A percentile compares a stretch with the other conserved stretches of the same genome.
Evolutionary conservation across 1,140 invertebrate species (phyloP).

Genomic region (Orchesella cincta): DNA sequence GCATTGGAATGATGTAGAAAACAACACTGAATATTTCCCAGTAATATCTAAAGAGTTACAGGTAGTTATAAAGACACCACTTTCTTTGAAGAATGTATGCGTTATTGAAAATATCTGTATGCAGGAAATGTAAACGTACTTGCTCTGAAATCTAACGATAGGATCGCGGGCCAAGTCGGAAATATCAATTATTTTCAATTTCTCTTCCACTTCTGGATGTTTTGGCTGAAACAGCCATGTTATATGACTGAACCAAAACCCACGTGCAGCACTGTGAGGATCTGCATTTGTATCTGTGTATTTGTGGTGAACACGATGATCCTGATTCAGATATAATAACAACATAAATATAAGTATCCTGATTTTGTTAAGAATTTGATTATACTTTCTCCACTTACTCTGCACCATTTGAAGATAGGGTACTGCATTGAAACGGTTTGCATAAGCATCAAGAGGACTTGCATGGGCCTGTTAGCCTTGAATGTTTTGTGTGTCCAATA

Average conservation of each 20-base stretch:
- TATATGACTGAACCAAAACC: slow-evolving; percentile 22
- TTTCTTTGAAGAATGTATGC: neutral
- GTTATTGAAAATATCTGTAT: neutral
- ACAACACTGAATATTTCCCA: slow-evolving; percentile 57
- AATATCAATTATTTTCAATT: neutral
- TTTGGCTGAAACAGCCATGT: slow-evolving; percentile 13
- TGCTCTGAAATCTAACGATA: slow-evolving; percentile 12
- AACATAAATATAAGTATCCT: no score
- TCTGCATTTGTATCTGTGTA: slow-evolving; percentile 50
- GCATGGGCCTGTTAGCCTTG: slow-evolving; percentile 69
- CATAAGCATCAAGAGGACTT: slow-evolving; percentile 73
- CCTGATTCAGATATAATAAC: no score
- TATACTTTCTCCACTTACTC: no score
- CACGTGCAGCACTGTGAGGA: slow-evolving; percentile 47
- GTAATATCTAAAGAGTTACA: slow-evolving; percentile 56
- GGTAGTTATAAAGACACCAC: neutral
- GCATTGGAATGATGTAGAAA: slow-evolving; percentile 63
- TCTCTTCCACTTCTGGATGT: neutral
- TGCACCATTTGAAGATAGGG: slow-evolving; percentile 1
- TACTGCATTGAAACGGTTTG: slow-evolving; percentile 62
- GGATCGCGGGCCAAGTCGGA: slow-evolving; percentile 21
- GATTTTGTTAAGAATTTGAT: no score
- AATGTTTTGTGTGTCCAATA: slow-evolving; percentile 87
- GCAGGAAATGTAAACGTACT: neutral
- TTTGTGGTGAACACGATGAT: slow-evolving; percentile 48